phyloP scores from a whole-genome alignment of 2,888 invertebrate genomes.

The Trichacis sp. region DNA sequence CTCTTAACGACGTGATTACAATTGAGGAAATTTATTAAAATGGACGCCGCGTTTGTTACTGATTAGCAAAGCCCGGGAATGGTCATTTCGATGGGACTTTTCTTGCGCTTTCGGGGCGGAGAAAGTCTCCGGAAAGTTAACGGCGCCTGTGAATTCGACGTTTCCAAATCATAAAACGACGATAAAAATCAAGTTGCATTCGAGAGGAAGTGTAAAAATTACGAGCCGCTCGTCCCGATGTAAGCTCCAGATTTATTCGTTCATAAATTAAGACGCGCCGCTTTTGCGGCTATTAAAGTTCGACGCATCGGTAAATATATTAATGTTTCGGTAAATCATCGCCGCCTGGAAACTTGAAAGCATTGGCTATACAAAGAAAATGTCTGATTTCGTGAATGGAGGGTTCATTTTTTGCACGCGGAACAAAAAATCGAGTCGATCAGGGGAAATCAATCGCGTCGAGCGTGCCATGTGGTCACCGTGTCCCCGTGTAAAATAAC shows the following conservation, averaged over 20 bases:
- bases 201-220: conserved; percentile 2
- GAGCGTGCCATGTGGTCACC: conserved; percentile 58
- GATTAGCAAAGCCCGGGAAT: not conserved
- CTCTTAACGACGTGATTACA: not conserved
- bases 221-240: not conserved
- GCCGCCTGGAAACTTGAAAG: not conserved
- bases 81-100: not conserved
- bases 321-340: not conserved
- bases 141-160: conserved; percentile 16
- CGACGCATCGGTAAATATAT: not conserved
- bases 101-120: not conserved
- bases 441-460: conserved; percentile 19
- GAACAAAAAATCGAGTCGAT: not conserved
- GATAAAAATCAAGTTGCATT: conserved; percentile 11
- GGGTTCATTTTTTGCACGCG: not conserved
- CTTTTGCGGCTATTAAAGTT: not conserved
- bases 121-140: conserved; percentile 20
- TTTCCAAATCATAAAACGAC: conserved; percentile 9
- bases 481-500: conserved; percentile 62
- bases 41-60: not conserved
- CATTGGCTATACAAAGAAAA: not conserved
- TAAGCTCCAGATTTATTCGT: not conserved
- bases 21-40: not conserved
- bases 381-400: not conserved
- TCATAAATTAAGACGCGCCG: not conserved